Conservation (phyloP, 64 coral and sea anemone genomes). For the Montipora capricornis region DNA sequence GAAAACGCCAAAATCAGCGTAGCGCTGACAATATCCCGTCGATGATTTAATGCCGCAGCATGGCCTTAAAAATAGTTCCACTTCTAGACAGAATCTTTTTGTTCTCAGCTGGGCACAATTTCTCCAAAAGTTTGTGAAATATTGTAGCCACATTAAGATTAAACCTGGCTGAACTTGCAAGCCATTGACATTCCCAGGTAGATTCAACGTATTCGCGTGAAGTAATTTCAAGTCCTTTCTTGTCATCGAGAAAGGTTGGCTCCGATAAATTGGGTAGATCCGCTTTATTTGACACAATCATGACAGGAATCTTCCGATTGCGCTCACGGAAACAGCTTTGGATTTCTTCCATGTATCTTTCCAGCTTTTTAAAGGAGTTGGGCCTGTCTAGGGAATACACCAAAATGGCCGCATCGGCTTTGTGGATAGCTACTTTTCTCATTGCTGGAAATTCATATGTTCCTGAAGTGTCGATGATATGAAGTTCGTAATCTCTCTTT, state of each 20-base stretch:
- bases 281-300: constrained; percentile 80
- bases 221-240: background rate
- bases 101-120: background rate
- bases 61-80: background rate
- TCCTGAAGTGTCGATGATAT: constrained; percentile 88
- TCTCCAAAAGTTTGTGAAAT: constrained; percentile 38
- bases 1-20: no score
- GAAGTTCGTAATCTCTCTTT: constrained; percentile 70
- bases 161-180: constrained; percentile 31
- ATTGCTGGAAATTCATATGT: constrained; percentile 95
- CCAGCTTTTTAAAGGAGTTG: constrained; percentile 70
- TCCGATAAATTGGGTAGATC: constrained; percentile 54
- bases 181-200: constrained; percentile 16
- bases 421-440: constrained; percentile 83
- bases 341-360: constrained; percentile 83
- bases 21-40: background rate
- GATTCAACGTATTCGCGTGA: background rate
- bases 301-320: constrained; percentile 53
- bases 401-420: constrained; percentile 81
- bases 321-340: constrained; percentile 21
- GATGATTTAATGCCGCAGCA: background rate
- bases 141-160: constrained; percentile 29
- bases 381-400: constrained; percentile 80
- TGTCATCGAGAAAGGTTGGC: background rate
- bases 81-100: background rate